phyloP scores from a whole-genome alignment of 2,888 invertebrate species.

The Spisula subtruncata region DNA sequence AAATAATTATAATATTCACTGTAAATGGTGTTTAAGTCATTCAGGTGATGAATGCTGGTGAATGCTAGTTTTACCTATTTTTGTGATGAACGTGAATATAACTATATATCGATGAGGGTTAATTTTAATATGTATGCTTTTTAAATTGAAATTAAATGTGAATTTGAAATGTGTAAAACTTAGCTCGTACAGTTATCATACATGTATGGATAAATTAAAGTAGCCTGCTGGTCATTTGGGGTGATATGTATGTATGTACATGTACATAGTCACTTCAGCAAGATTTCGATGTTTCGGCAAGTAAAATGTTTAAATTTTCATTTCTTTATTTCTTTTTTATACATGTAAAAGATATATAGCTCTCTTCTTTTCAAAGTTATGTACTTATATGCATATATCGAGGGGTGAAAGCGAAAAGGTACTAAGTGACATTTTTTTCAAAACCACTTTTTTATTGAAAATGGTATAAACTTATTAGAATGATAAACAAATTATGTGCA shows the following conservation, averaged over 20 bases:
- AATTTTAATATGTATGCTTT: not conserved
- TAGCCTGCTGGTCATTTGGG: not conserved
- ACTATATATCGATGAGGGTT: not conserved
- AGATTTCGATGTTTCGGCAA: slow-evolving; percentile 1
- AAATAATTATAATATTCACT: not conserved
- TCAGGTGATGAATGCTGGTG: not conserved
- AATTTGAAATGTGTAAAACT: not conserved
- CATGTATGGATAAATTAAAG: not conserved
- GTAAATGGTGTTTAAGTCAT: not conserved
- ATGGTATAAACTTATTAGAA: no score
- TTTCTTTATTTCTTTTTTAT: no score
- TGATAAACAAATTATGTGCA: no score
- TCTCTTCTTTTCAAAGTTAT: no score
- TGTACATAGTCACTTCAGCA: not conserved
- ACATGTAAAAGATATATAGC: no score
- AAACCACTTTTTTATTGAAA: no score
- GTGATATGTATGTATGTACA: not conserved
- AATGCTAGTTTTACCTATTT: not conserved
- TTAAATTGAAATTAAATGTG: not conserved
- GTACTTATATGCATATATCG: no score
- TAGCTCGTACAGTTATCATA: not conserved
- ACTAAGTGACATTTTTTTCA: no score
- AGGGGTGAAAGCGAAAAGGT: no score
- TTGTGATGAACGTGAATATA: not conserved
- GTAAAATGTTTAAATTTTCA: no score